Conservation (phyloP, 2,888 invertebrate species). For the Conops quadrifasciatus region DNA sequence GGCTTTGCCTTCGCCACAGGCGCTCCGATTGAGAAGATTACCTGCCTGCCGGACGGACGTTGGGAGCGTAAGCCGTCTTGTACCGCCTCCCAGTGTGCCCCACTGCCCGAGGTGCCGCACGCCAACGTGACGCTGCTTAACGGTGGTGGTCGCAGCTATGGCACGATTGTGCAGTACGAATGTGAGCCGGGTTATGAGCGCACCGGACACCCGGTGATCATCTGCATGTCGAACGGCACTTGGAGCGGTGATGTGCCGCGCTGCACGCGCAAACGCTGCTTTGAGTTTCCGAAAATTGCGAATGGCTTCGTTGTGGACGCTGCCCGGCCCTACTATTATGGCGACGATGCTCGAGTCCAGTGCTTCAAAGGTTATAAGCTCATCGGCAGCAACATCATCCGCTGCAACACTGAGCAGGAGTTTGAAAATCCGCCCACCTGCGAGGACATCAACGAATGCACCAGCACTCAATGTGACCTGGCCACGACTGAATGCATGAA, state of each 20-base stretch:
- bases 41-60: constrained; percentile 87
- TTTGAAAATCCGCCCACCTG: constrained; percentile 87
- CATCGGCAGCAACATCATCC: constrained; percentile 82
- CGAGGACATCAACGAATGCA: constrained; percentile 92
- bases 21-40: constrained; percentile 86
- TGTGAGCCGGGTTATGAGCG: constrained; percentile 91
- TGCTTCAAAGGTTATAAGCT: constrained; percentile 91
- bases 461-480: constrained; percentile 86
- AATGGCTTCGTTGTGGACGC: constrained; percentile 88
- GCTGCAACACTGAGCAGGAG: constrained; percentile 83
- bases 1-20: constrained; percentile 93
- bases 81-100: constrained; percentile 90
- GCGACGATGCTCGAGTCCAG: constrained; percentile 91
- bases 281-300: constrained; percentile 78
- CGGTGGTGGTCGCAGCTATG: constrained; percentile 91
- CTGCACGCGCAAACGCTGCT: constrained; percentile 74
- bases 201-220: constrained; percentile 86
- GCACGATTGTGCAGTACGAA: constrained; percentile 90
- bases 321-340: constrained; percentile 79
- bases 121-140: constrained; percentile 87
- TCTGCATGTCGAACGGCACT: constrained; percentile 95
- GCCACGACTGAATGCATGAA: constrained; percentile 92
- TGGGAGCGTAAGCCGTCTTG: constrained; percentile 94
- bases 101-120: constrained; percentile 85
- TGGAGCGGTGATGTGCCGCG: constrained; percentile 93